These are phyloP conservation scores for Lutraria lutraria DNA, from an alignment of 2,888 invertebrate genomes.

Conservation along the genomic window DNA sequence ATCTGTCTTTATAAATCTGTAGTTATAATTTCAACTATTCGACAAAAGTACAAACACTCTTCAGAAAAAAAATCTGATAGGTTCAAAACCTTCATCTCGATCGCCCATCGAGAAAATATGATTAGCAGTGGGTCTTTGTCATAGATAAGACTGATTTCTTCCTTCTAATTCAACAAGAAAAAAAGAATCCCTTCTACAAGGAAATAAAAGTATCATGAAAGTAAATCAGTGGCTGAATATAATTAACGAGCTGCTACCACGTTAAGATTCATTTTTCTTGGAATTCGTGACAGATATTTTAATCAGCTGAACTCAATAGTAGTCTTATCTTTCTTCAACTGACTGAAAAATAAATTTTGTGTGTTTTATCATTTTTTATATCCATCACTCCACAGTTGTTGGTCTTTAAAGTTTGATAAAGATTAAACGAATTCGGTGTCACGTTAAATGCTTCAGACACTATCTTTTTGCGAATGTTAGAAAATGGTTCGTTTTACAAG, in stretches of 20 bases:
- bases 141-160: neutral
- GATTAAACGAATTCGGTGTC: conserved; percentile 62
- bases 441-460: conserved; percentile 66
- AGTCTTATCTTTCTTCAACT: conserved; percentile 46
- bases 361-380: conserved; percentile 70
- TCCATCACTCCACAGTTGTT: conserved; percentile 55
- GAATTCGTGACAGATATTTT: conserved; percentile 54
- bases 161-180: conserved; percentile 18
- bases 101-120: neutral
- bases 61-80: no score
- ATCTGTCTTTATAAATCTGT: no score
- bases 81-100: neutral
- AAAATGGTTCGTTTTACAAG: conserved; percentile 64
- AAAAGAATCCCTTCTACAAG: conserved; percentile 1
- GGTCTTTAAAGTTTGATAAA: conserved; percentile 63
- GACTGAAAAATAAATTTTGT: conserved; percentile 59
- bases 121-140: neutral
- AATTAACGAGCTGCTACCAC: conserved; percentile 39
- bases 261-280: conserved; percentile 43
- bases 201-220: conserved; percentile 19
- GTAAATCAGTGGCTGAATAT: conserved; percentile 24
- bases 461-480: conserved; percentile 65
- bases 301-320: conserved; percentile 56
- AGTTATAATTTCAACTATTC: no score
- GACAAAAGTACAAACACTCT: no score